Percentiles rank a stretch among this genome's conserved stretches.
Conservation (phyloP, 2,888 invertebrate species). For the Chesias legatella region DNA sequence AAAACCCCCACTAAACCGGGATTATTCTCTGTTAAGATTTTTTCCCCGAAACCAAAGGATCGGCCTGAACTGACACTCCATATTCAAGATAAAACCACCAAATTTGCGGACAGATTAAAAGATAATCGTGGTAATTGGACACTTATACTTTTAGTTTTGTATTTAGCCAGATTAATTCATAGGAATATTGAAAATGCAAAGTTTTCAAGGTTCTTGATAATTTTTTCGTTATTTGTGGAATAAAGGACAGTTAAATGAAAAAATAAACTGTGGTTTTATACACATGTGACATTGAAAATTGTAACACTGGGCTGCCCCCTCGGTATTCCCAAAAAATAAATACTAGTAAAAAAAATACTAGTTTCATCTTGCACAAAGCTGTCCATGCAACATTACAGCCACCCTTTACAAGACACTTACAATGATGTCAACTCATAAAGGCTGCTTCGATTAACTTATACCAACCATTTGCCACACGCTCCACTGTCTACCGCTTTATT, state of each 20-base stretch:
- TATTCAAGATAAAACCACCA: constrained; percentile 49
- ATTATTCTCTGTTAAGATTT: constrained; percentile 72
- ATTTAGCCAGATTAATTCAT: constrained; percentile 2
- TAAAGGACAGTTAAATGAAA: too few relatives aligned
- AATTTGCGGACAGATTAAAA: constrained; percentile 36
- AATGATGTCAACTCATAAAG: constrained; percentile 55
- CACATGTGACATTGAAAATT: too few relatives aligned
- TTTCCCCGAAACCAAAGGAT: constrained; percentile 41
- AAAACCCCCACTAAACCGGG: constrained; percentile 66
- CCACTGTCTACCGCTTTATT: constrained; percentile 47
- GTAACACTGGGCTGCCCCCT: too few relatives aligned
- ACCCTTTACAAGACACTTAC: constrained; percentile 60
- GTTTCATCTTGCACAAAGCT: constrained; percentile 28
- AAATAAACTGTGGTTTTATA: too few relatives aligned
- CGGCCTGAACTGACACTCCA: constrained; percentile 42
- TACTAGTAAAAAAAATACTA: too few relatives aligned
- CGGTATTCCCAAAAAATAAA: too few relatives aligned
- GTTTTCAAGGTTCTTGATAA: background rate
- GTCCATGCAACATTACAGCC: constrained; percentile 48
- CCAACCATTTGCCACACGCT: constrained; percentile 43
- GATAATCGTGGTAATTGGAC: constrained; percentile 35
- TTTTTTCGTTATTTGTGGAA: too few relatives aligned
- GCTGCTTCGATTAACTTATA: constrained; percentile 53
- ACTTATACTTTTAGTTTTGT: constrained; percentile 28
- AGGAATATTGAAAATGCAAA: constrained; percentile 11